Percentiles rank a stretch among this genome's conserved stretches.
Conservation (phyloP, 2,113 vertebrate genomes). For the Pandion haliaetus region DNA sequence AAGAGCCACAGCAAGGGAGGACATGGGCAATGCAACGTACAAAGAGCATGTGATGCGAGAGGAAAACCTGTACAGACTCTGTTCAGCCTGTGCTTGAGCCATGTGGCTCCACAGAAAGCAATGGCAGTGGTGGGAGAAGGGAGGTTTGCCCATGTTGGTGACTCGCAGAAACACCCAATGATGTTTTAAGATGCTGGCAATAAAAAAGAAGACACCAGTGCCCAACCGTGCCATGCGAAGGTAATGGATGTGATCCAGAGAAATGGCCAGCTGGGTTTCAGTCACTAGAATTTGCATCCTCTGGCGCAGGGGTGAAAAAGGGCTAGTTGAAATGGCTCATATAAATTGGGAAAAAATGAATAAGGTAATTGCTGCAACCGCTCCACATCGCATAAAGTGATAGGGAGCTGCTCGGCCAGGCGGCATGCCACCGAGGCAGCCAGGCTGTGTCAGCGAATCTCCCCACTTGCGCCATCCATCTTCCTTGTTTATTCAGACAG, state of each 20-base stretch:
- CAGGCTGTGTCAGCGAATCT: not conserved
- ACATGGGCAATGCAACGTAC: fast-evolving
- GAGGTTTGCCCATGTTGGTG: not conserved
- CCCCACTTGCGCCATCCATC: not conserved
- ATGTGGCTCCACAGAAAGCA: not conserved
- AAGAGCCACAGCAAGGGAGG: not conserved
- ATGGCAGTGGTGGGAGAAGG: not conserved
- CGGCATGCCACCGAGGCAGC: not conserved
- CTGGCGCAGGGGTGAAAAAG: fast-evolving
- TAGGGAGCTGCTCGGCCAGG: not conserved
- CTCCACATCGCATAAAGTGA: fast-evolving
- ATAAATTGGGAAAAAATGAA: not conserved
- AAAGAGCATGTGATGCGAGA: not conserved
- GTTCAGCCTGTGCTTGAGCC: not conserved
- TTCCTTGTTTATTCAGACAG: not conserved
- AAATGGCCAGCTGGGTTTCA: not conserved
- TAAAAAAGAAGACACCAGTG: not conserved
- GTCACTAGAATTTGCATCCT: not conserved
- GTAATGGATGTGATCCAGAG: not conserved
- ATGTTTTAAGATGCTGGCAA: not conserved
- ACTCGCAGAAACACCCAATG: not conserved
- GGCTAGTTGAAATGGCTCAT: not conserved
- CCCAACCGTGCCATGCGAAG: not conserved
- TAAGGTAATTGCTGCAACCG: not conserved
- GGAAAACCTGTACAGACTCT: not conserved